These are phyloP conservation scores for Agonopterix arenella DNA, from an alignment of 2,888 invertebrate species.

Conservation along the genomic window DNA sequence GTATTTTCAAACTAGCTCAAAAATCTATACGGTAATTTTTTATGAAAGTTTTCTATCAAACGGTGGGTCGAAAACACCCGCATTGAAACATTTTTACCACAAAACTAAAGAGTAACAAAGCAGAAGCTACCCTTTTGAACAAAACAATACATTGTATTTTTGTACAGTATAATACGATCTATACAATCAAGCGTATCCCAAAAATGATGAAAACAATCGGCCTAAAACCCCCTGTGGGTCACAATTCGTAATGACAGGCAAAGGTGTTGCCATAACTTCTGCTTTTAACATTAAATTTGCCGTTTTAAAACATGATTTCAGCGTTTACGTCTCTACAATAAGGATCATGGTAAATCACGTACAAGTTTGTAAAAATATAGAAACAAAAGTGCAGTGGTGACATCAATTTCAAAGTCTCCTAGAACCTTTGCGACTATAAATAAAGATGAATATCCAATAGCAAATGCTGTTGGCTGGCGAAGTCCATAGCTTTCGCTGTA, in stretches of 20 bases:
- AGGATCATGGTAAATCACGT: not conserved
- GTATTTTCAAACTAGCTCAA: not conserved
- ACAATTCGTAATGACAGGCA: conserved; percentile 50
- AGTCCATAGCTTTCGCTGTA: conserved; percentile 24
- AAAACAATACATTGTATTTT: conserved; percentile 39
- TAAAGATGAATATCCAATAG: not conserved
- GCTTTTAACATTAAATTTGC: too few species aligned
- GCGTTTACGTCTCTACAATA: conserved; percentile 9
- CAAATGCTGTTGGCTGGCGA: not conserved
- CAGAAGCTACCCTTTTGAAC: conserved; percentile 50
- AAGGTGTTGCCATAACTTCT: conserved; percentile 35
- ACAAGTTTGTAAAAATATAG: conserved; percentile 12
- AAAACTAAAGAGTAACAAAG: conserved; percentile 48
- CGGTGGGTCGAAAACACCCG: conserved; percentile 37
- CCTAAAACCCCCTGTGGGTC: conserved; percentile 47
- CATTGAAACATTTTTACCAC: conserved; percentile 41
- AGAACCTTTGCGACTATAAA: not conserved
- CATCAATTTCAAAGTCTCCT: conserved; percentile 19
- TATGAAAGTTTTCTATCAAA: too few species aligned
- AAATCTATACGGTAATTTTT: not conserved
- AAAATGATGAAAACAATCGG: conserved; percentile 53
- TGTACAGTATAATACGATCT: conserved; percentile 31
- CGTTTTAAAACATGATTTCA: too few species aligned
- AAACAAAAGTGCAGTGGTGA: conserved; percentile 12
- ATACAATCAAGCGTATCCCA: conserved; percentile 50